These are phyloP conservation scores for Corythornis vintsioides DNA, from an alignment of 2,113 vertebrate species.

Conservation along the genomic window DNA sequence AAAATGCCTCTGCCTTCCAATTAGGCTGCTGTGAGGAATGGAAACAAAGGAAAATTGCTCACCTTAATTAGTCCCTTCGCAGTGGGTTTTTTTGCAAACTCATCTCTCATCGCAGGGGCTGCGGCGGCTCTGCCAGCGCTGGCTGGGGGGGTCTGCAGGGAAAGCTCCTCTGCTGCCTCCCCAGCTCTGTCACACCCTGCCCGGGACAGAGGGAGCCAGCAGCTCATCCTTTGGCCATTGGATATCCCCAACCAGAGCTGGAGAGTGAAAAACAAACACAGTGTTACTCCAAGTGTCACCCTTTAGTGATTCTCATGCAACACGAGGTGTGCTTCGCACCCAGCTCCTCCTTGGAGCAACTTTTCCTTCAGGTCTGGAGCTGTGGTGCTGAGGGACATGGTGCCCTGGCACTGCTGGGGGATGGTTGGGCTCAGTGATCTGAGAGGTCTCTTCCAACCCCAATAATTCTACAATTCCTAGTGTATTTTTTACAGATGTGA, in stretches of 20 bases:
- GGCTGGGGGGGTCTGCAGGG: fast-evolving
- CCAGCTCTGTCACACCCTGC: fast-evolving
- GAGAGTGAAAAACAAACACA: fast-evolving
- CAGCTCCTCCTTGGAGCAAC: background rate
- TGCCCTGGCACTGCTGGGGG: background rate
- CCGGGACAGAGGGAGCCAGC: fast-evolving
- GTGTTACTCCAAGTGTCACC: fast-evolving
- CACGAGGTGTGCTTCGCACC: fast-evolving
- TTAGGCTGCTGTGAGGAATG: constrained; percentile 11
- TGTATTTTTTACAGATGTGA: fast-evolving
- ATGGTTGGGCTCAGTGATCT: too few relatives aligned
- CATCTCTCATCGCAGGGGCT: background rate
- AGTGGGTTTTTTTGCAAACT: background rate
- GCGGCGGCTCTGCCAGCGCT: fast-evolving
- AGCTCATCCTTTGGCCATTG: fast-evolving
- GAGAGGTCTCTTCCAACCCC: too few relatives aligned
- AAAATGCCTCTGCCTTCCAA: constrained; percentile 26
- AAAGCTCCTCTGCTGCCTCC: background rate
- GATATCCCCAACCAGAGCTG: fast-evolving
- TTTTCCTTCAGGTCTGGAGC: background rate
- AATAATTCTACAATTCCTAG: too few relatives aligned
- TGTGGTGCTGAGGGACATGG: background rate
- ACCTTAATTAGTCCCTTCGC: constrained; percentile 44
- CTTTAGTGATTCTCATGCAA: fast-evolving
- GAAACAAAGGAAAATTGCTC: background rate